phyloP scores from a whole-genome alignment of 2,797 vertebrate species.

The Halcyon badia region DNA sequence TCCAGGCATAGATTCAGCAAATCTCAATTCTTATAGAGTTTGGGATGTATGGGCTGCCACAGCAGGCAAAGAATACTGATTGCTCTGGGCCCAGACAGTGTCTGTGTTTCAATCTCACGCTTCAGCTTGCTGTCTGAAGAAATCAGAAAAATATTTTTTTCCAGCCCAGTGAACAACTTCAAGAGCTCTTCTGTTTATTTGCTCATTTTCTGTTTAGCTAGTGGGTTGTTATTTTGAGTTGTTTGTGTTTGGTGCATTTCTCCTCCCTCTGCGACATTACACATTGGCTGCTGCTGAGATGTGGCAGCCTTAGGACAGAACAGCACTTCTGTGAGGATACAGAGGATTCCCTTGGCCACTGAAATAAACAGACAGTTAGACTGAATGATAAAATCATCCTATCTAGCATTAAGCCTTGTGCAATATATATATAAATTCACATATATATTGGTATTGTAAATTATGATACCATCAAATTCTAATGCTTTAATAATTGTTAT shows the following conservation, averaged over 20 bases:
- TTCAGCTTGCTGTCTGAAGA: neutral
- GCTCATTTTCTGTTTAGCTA: conserved; percentile 12
- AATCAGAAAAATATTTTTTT: conserved; percentile 10
- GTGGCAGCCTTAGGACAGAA: neutral
- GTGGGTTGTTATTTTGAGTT: neutral
- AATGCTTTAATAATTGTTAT: neutral
- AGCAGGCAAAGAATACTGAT: neutral
- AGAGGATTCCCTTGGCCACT: neutral
- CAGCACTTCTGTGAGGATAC: neutral
- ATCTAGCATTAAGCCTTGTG: neutral
- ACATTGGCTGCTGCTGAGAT: neutral
- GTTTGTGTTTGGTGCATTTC: neutral
- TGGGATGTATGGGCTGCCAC: neutral
- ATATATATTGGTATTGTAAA: neutral
- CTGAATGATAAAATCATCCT: neutral
- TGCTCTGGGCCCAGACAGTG: neutral
- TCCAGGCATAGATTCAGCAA: neutral
- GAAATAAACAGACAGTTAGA: neutral
- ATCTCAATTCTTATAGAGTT: neutral
- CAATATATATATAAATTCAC: neutral
- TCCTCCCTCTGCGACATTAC: neutral
- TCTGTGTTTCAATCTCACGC: neutral
- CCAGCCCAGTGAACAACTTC: neutral
- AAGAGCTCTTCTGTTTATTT: conserved; percentile 19
- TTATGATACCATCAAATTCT: neutral